Conservation (phyloP, 2,113 vertebrate genomes). For the Sceloporus tristichus region DNA sequence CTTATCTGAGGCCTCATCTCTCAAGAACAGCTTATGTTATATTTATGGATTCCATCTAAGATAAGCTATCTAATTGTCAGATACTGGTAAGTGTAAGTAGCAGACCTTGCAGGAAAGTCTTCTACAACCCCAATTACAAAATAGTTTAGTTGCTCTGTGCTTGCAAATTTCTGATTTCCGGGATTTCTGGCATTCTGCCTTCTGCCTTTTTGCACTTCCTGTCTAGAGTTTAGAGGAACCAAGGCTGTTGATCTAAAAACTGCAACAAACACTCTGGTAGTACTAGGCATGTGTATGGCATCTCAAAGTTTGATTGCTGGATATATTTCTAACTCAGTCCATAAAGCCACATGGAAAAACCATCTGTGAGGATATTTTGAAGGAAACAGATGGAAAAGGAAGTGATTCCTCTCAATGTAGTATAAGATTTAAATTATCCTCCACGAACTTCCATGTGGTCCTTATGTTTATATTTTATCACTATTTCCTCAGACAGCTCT, state of each 20-base stretch:
- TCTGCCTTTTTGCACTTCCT: not conserved
- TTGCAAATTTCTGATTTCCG: not conserved
- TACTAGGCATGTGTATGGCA: slow-evolving; percentile 44
- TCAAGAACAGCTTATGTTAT: not conserved
- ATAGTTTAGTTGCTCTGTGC: not conserved
- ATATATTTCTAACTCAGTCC: slow-evolving; percentile 75
- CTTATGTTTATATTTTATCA: slow-evolving; percentile 82
- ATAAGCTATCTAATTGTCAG: not conserved
- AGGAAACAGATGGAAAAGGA: slow-evolving; percentile 83
- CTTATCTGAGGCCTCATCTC: not conserved
- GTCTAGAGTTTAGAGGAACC: not conserved
- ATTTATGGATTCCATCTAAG: not conserved
- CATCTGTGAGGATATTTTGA: slow-evolving; percentile 81
- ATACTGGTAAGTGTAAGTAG: slow-evolving; percentile 8
- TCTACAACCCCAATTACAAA: slow-evolving; percentile 32
- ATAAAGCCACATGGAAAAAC: slow-evolving; percentile 79
- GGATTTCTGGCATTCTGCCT: not conserved
- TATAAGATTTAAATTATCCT: slow-evolving; percentile 86
- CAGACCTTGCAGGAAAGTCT: not conserved
- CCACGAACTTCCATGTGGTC: slow-evolving; percentile 80
- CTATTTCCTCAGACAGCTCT: slow-evolving; percentile 78
- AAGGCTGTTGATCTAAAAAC: slow-evolving; percentile 24
- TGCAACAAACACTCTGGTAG: slow-evolving; percentile 39
- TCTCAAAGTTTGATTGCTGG: slow-evolving; percentile 59
- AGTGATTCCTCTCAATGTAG: slow-evolving; percentile 79